phyloP scores from a whole-genome alignment of 2,113 vertebrate genomes.

The Athene noctua region DNA sequence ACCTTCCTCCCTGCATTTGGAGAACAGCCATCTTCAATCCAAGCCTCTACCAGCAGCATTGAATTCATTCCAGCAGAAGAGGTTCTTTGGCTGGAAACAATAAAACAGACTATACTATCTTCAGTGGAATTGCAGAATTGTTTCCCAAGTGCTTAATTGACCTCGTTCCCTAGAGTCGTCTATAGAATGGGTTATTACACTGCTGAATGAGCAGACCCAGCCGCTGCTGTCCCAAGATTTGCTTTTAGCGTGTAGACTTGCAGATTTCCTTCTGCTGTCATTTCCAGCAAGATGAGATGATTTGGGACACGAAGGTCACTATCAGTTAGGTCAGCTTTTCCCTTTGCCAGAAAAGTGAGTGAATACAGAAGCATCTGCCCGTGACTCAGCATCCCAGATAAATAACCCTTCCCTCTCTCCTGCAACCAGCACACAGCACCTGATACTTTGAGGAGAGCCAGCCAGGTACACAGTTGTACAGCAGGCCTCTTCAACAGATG shows the following conservation, averaged over 20 bases:
- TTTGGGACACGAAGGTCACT: background rate
- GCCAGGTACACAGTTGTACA: background rate
- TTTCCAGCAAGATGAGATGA: background rate
- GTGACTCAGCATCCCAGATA: slow-evolving; percentile 3
- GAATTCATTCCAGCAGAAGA: background rate
- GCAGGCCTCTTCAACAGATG: background rate
- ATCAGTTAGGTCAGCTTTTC: background rate
- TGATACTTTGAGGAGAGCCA: background rate
- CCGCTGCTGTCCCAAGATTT: background rate
- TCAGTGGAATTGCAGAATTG: background rate
- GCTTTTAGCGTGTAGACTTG: background rate
- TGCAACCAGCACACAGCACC: background rate
- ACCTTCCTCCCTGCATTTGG: background rate
- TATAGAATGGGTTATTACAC: background rate
- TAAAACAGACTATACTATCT: background rate
- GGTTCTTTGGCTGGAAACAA: background rate
- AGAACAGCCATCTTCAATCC: background rate
- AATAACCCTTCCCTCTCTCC: background rate
- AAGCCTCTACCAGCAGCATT: background rate
- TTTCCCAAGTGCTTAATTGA: background rate
- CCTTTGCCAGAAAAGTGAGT: background rate
- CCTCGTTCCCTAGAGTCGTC: background rate
- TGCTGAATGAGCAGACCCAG: background rate
- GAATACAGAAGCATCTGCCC: background rate
- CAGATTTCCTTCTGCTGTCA: background rate